Evolutionary conservation across 2,113 vertebrate genomes (phyloP).

Genomic region (Pangasianodon gigas): DNA sequence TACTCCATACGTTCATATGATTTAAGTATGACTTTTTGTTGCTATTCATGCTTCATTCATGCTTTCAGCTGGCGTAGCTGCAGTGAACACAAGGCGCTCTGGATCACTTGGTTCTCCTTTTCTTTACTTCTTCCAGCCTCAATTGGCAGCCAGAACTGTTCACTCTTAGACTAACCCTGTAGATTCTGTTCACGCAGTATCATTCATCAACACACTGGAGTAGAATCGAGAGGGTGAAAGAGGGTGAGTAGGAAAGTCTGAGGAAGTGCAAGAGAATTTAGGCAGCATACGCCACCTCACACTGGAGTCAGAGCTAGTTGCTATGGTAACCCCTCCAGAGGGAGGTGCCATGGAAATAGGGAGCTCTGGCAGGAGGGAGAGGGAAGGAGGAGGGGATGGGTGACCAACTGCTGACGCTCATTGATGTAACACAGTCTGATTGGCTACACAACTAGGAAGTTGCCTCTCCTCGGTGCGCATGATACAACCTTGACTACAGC

Average conservation of each 20-base stretch:
- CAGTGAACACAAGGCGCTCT: not conserved
- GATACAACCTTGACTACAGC: conserved; percentile 66
- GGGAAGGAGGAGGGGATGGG: conserved; percentile 62
- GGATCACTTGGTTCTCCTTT: not conserved
- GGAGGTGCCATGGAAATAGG: conserved; percentile 59
- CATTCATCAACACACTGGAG: not conserved
- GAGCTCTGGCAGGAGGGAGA: conserved; percentile 70
- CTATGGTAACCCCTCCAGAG: conserved; percentile 85
- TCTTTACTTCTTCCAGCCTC: not conserved
- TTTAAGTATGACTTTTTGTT: not conserved
- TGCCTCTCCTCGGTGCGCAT: conserved; percentile 71
- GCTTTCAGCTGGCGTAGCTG: not conserved
- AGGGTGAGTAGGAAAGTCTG: not conserved
- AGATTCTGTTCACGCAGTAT: conserved; percentile 8
- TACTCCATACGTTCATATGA: too few relatives aligned
- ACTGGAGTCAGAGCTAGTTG: conserved; percentile 72
- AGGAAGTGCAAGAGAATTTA: conserved; percentile 31
- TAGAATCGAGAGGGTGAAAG: not conserved
- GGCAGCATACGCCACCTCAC: conserved; percentile 21
- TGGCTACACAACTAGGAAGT: conserved; percentile 68
- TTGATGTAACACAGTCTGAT: conserved; percentile 72
- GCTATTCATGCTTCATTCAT: not conserved
- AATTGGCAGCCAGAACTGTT: conserved; percentile 29
- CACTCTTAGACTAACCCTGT: not conserved
- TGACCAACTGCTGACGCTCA: conserved; percentile 61